phyloP scores from a whole-genome alignment of 2,797 vertebrate genomes.

The Cyprinodon diabolis region DNA sequence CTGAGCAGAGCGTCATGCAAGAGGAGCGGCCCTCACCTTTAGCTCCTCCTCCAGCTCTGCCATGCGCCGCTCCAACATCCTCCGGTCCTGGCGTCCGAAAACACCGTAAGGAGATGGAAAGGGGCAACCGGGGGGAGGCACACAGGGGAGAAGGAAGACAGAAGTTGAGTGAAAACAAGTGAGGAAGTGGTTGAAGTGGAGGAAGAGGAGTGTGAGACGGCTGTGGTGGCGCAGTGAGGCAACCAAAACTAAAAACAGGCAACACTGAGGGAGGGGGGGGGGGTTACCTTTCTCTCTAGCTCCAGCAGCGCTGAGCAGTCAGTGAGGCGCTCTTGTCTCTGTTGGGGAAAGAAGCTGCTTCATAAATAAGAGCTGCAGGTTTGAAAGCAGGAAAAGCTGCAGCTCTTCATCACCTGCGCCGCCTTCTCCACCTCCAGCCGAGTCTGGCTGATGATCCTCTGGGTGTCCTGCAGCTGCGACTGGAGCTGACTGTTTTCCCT shows the following conservation, averaged over 20 bases:
- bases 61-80: slow-evolving; percentile 83
- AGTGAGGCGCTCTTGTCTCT: slow-evolving; percentile 86
- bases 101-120: slow-evolving; percentile 7
- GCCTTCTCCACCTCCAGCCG: slow-evolving; percentile 86
- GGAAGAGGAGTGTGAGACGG: slow-evolving; percentile 41
- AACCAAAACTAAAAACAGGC: slow-evolving; percentile 13
- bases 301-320: slow-evolving; percentile 86
- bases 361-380: not conserved
- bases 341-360: slow-evolving; percentile 36
- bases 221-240: slow-evolving; percentile 60
- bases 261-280: not conserved
- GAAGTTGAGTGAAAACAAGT: slow-evolving; percentile 50
- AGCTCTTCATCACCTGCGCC: slow-evolving; percentile 76
- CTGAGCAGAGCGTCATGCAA: slow-evolving; percentile 62
- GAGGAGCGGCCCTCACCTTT: slow-evolving; percentile 77
- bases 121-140: slow-evolving; percentile 19
- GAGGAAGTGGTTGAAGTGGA: slow-evolving; percentile 44
- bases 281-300: slow-evolving; percentile 85
- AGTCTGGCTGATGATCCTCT: slow-evolving; percentile 82
- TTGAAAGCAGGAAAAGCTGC: not conserved
- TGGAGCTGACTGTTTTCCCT: slow-evolving; percentile 85
- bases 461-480: slow-evolving; percentile 85
- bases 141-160: slow-evolving; percentile 10
- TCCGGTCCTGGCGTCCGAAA: slow-evolving; percentile 77
- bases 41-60: slow-evolving; percentile 86